These are phyloP conservation scores for Chiloscyllium plagiosum DNA, from an alignment of 2,113 vertebrate genomes.

Conservation along the genomic window DNA sequence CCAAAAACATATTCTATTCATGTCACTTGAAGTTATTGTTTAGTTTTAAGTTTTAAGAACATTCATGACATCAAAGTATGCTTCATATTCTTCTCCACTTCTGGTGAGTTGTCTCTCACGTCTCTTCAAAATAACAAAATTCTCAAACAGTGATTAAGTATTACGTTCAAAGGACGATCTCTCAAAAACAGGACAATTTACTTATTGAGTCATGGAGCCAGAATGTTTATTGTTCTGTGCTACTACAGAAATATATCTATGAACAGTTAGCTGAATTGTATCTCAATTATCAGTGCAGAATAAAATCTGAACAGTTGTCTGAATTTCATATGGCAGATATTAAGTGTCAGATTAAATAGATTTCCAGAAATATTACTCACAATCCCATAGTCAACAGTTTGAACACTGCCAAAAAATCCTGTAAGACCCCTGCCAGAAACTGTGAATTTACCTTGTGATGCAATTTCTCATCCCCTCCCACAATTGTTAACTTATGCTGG, in stretches of 20 bases:
- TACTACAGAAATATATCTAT: not conserved
- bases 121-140: not conserved
- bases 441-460: not conserved
- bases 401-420: not conserved
- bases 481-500: not conserved
- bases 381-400: not conserved
- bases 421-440: not conserved
- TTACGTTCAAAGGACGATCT: not conserved
- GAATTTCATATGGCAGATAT: not conserved
- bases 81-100: not conserved
- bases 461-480: not conserved
- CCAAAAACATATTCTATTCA: not conserved
- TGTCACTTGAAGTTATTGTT: not conserved
- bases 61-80: not conserved
- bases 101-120: not conserved
- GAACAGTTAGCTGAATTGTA: not conserved
- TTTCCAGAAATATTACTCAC: not conserved
- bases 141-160: not conserved
- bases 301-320: not conserved
- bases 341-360: not conserved
- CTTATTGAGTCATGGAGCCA: not conserved
- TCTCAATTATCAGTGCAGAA: not conserved
- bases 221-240: not conserved
- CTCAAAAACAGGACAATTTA: not conserved
- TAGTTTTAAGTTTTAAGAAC: not conserved